Conservation (phyloP, 2,113 vertebrate species). For the Sinocyclocheilus rhinocerous region DNA sequence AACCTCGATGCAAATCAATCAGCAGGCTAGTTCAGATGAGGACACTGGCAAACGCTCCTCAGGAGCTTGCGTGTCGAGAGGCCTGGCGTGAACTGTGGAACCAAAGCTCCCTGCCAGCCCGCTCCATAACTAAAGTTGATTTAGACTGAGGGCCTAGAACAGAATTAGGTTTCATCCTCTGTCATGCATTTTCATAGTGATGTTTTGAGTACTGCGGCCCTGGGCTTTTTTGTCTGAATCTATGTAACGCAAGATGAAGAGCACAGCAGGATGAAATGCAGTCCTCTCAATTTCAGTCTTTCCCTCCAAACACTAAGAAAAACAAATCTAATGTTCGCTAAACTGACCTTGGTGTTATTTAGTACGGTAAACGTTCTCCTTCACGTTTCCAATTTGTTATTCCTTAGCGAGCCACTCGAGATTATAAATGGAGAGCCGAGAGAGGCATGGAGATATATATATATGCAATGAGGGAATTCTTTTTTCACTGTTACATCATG, state of each 20-base stretch:
- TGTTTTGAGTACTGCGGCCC: slow-evolving; percentile 40
- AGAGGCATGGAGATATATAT: background rate
- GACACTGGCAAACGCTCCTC: slow-evolving; percentile 67
- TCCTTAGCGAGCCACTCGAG: background rate
- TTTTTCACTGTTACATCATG: slow-evolving; percentile 33
- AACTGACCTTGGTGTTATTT: slow-evolving; percentile 2
- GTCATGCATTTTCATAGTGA: slow-evolving; percentile 46
- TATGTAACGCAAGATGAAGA: slow-evolving; percentile 22
- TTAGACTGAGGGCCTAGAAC: slow-evolving; percentile 32
- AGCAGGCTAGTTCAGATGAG: slow-evolving; percentile 66
- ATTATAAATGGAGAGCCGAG: slow-evolving; percentile 25
- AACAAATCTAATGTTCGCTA: slow-evolving; percentile 14
- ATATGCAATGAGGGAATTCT: slow-evolving; percentile 1
- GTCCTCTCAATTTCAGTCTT: background rate
- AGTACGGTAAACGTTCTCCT: slow-evolving; percentile 9
- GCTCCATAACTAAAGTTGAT: slow-evolving; percentile 52
- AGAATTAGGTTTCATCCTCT: slow-evolving; percentile 47
- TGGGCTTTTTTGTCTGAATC: slow-evolving; percentile 11
- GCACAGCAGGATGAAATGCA: slow-evolving; percentile 8
- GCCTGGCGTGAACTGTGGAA: slow-evolving; percentile 52
- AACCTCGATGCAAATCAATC: slow-evolving; percentile 60
- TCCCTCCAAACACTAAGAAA: slow-evolving; percentile 2
- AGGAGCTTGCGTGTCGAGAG: slow-evolving; percentile 52
- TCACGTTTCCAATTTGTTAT: slow-evolving; percentile 2
- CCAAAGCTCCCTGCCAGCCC: slow-evolving; percentile 45